A percentile compares a stretch with the other conserved stretches of the same genome.
Conservation (phyloP, 2,888 invertebrate genomes). For the Macrophya annulata region DNA sequence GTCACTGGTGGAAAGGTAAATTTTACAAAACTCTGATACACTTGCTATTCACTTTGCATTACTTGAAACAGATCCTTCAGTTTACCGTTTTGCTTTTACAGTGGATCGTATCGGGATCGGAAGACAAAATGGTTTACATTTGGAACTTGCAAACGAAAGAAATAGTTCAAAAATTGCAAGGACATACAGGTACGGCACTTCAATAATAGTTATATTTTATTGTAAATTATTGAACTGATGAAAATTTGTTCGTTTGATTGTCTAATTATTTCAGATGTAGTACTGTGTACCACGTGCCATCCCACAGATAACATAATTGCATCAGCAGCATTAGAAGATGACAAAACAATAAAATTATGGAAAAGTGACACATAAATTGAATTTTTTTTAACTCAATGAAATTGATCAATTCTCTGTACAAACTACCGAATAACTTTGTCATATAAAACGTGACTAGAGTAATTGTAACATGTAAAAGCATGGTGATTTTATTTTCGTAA, state of each 20-base stretch:
- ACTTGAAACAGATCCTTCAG: constrained; percentile 38
- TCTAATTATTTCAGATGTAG: constrained; percentile 84
- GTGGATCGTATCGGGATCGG: constrained; percentile 99
- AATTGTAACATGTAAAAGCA: constrained; percentile 58
- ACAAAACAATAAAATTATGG: constrained; percentile 99
- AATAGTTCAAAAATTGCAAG: constrained; percentile 98
- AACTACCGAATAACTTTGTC: constrained; percentile 59
- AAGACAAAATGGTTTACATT: constrained; percentile 99
- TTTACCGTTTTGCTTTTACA: constrained; percentile 78
- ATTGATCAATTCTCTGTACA: constrained; percentile 62
- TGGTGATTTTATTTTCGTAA: constrained; percentile 65
- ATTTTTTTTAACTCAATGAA: background rate
- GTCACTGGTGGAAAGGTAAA: constrained; percentile 99
- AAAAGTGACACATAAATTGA: constrained; percentile 93
- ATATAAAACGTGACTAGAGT: constrained; percentile 57
- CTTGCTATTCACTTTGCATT: background rate
- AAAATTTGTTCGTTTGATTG: constrained; percentile 7
- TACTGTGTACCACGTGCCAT: constrained; percentile 99
- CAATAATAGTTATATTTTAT: background rate
- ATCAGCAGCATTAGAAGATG: constrained; percentile 98
- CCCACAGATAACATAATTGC: constrained; percentile 99
- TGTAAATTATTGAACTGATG: constrained; percentile 14
- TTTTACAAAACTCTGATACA: constrained; percentile 35
- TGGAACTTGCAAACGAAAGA: constrained; percentile 99
- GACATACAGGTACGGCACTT: constrained; percentile 91